These are phyloP conservation scores for Platycercus adscitus DNA, from an alignment of 2,113 vertebrate species.

Conservation along the genomic window DNA sequence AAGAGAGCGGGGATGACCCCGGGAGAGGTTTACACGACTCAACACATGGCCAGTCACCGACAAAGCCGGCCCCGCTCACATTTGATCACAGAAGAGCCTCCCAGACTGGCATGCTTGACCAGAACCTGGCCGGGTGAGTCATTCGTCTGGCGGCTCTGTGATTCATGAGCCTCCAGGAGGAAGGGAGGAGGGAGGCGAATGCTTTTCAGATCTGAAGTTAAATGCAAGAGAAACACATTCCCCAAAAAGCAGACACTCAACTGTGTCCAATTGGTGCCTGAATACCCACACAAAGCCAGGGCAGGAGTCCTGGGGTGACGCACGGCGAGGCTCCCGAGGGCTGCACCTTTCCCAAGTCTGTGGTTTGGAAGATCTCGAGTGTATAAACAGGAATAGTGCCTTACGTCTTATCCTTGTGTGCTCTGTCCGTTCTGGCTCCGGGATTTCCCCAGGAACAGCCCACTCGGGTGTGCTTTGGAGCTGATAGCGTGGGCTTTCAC, in stretches of 20 bases:
- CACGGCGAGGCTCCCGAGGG: neutral
- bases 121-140: constrained; percentile 57
- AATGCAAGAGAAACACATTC: constrained; percentile 61
- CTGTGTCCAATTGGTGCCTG: constrained; percentile 40
- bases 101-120: constrained; percentile 65
- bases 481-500: neutral
- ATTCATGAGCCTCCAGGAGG: constrained; percentile 69
- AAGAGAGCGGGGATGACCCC: constrained; percentile 47
- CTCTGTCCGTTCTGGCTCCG: accelerated
- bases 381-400: neutral
- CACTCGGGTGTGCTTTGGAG: neutral
- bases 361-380: neutral
- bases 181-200: constrained; percentile 53
- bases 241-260: constrained; percentile 15
- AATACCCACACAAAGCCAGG: constrained; percentile 35
- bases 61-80: constrained; percentile 40
- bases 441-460: neutral
- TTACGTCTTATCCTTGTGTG: neutral
- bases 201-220: constrained; percentile 56
- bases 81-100: constrained; percentile 56
- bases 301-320: neutral
- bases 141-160: constrained; percentile 63
- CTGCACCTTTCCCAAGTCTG: neutral
- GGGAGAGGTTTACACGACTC: neutral
- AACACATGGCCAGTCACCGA: constrained; percentile 64